Percentiles rank a stretch among this genome's conserved stretches.
These are phyloP conservation scores for Coptodon rendalli DNA, from an alignment of 2,113 vertebrate species.

Conservation along the genomic window DNA sequence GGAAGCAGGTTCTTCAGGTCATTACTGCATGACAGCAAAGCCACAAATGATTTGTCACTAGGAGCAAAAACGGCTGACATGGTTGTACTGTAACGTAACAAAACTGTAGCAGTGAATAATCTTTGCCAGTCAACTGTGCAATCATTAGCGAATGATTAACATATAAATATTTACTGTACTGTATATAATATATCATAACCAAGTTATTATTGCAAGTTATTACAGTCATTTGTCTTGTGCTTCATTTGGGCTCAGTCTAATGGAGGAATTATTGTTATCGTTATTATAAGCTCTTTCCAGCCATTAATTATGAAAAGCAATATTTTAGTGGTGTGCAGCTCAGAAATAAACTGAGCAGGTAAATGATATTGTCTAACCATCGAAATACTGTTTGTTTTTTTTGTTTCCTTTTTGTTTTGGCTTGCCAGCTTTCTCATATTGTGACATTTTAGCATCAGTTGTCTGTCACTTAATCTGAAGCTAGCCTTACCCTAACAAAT, in stretches of 20 bases:
- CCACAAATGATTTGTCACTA: not conserved
- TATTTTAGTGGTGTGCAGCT: not conserved
- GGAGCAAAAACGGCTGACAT: not conserved
- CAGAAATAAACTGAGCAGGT: not conserved
- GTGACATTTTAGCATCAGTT: not conserved
- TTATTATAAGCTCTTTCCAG: not conserved
- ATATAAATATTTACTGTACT: not conserved
- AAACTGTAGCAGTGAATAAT: not conserved
- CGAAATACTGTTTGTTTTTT: not conserved
- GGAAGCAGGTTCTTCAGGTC: not conserved
- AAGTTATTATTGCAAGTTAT: not conserved
- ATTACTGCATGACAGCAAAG: not conserved
- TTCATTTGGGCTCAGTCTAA: not conserved
- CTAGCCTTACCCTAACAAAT: not conserved
- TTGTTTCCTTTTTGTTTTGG: not conserved
- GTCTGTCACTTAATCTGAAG: not conserved
- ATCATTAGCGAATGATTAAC: not conserved
- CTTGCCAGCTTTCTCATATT: not conserved
- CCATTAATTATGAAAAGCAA: not conserved
- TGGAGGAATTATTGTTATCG: not conserved
- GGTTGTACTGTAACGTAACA: not conserved
- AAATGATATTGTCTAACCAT: not conserved
- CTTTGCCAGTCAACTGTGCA: not conserved
- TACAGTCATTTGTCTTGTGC: not conserved
- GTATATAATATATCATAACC: not conserved